These are phyloP conservation scores for Selene dorsalis DNA, from an alignment of 2,797 vertebrate genomes.

Conservation along the genomic window DNA sequence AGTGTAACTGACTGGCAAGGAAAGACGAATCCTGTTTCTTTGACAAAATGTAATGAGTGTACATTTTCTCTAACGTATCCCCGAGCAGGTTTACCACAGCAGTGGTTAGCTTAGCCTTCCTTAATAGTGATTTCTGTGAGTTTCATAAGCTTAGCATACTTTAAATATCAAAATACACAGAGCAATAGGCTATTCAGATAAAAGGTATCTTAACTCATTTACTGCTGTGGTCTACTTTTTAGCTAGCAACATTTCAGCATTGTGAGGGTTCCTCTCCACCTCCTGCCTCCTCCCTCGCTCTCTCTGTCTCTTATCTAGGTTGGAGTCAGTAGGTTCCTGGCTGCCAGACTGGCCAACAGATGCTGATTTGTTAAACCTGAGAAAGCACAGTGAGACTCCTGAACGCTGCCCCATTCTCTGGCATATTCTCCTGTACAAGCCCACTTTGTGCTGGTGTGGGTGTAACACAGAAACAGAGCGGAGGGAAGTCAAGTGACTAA, in stretches of 20 bases:
- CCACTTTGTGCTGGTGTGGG: slow-evolving; percentile 48
- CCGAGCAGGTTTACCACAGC: no score
- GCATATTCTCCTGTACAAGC: slow-evolving; percentile 56
- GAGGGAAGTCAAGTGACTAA: slow-evolving; percentile 55
- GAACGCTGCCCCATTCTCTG: slow-evolving; percentile 56
- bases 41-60: no score
- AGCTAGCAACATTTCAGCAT: slow-evolving; percentile 29
- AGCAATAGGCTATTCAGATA: not conserved
- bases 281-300: slow-evolving; percentile 15
- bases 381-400: slow-evolving; percentile 74
- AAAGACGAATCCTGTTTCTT: no score
- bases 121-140: no score
- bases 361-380: slow-evolving; percentile 82
- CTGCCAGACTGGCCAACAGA: slow-evolving; percentile 74
- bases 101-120: no score
- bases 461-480: slow-evolving; percentile 42
- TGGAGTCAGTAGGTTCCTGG: slow-evolving; percentile 70
- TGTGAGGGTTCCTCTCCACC: slow-evolving; percentile 20
- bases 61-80: no score
- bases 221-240: slow-evolving; percentile 34
- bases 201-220: slow-evolving; percentile 4
- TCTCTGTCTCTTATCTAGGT: slow-evolving; percentile 63
- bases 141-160: no score
- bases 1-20: no score
- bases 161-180: not conserved